Conservation (phyloP, 2,888 invertebrate species). For the Antheraea yamamai region DNA sequence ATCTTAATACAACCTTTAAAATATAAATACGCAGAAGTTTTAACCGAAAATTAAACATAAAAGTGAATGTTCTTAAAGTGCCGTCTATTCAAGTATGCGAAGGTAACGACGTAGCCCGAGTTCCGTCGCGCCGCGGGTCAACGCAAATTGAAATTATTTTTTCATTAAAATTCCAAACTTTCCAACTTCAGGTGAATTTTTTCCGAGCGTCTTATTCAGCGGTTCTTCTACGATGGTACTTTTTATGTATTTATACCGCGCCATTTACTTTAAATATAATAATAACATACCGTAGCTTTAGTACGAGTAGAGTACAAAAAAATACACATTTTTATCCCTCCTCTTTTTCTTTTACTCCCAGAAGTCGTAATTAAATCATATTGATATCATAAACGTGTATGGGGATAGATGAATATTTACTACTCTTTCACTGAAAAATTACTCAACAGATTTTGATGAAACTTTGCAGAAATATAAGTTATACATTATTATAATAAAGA, state of each 20-base stretch:
- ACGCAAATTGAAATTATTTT: constrained; percentile 79
- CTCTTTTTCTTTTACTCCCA: too few species aligned
- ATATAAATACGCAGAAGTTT: constrained; percentile 9
- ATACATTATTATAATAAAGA: too few species aligned
- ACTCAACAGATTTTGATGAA: too few species aligned
- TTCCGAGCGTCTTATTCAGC: constrained; percentile 28
- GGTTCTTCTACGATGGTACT: constrained; percentile 11
- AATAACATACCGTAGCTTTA: not conserved
- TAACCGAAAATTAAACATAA: constrained; percentile 18
- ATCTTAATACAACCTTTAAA: not conserved
- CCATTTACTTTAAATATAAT: not conserved
- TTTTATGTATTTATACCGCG: not conserved
- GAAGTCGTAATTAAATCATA: too few species aligned
- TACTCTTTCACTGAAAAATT: too few species aligned
- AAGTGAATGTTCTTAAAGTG: constrained; percentile 25
- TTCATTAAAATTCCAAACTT: constrained; percentile 74
- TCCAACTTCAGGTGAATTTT: constrained; percentile 69
- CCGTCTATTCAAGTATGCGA: constrained; percentile 60
- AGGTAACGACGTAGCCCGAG: constrained; percentile 68
- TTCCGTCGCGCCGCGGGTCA: constrained; percentile 48
- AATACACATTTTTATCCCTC: too few species aligned
- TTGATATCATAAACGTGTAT: too few species aligned
- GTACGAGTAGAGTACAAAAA: too few species aligned
- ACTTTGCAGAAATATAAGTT: too few species aligned
- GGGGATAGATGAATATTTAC: too few species aligned